Base-by-base conservation (phyloP, 2,888 invertebrate genomes). In the Drosophila multiciliata region DNA sequence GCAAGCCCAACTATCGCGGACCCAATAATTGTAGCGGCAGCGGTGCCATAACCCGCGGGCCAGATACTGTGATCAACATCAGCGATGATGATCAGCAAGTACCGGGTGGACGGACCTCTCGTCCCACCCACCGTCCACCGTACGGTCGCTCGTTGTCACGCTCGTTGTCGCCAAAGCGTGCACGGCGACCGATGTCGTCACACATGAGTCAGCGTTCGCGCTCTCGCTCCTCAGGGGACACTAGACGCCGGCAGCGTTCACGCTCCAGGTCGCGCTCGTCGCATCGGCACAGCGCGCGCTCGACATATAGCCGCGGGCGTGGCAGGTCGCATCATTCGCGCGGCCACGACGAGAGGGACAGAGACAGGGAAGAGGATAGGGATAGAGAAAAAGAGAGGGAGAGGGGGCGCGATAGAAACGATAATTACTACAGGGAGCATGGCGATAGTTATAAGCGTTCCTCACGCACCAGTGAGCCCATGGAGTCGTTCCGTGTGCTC, bases 31-130 rank as follows among this genome's bases (percentile, higher is more conserved):
- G 63, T 15, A 7, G n/a, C 0, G 61, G 40, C 3, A 80, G 65
- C 32, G 70, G 71, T 0, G 15, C 40, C 1, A 2, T 6, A 11
- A 49, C 26, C 1, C 6, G 5, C 12, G 45, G 29, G 40, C 59
- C n/a, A 23, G 75, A 73, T 11, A 60, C 76, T 1, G 88, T 92
- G 5, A 92, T 93, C 11, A 90, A 92, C 36, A 93, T 93, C n/a
- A 93, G 92, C 66, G 93, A 93, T 65, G 92, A 93, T 49, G 92
- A 92, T 8, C 80, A 71, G 20, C 73, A 68, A 3, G 12, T 66
- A 11, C 60, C 79, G 29, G 42, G 52, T 20, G 36, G 42, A 7
- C 58, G 78, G 1, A 35, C 60, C 15, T n/a, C n/a, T 6, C 80
- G 73, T 15, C 23, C 36, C 7, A 74, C 38, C 29, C 75, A 81